Conservation (phyloP, 30 jellyfish, hydroid and myxozoan genomes). For the Cassiopea andromeda region DNA sequence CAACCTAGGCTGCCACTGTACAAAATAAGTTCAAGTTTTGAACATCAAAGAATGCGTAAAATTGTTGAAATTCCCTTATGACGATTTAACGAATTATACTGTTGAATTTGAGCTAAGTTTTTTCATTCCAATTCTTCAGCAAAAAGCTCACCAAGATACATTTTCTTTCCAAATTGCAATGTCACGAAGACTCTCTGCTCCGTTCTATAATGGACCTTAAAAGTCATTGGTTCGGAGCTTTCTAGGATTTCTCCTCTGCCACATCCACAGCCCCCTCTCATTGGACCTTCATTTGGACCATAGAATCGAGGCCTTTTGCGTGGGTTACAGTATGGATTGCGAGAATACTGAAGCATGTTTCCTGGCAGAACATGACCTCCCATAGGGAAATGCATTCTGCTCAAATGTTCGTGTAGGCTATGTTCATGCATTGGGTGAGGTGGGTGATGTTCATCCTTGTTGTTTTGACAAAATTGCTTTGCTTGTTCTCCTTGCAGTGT, state of each 20-base stretch:
- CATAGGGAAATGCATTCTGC: constrained; percentile 55
- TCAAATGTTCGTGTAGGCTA: constrained; percentile 47
- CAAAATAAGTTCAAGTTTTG: constrained; percentile 1
- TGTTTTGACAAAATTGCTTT: constrained; percentile 30
- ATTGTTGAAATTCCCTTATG: constrained; percentile 1
- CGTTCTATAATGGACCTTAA: constrained; percentile 73
- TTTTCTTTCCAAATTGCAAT: constrained; percentile 59
- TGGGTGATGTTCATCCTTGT: constrained; percentile 48
- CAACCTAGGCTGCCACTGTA: background rate
- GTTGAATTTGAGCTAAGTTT: background rate
- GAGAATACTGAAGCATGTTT: constrained; percentile 39
- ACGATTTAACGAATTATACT: background rate
- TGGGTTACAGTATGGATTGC: constrained; percentile 59
- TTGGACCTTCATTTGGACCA: constrained; percentile 60
- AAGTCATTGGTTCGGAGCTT: constrained; percentile 62
- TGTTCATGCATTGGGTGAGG: constrained; percentile 34
- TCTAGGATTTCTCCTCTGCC: constrained; percentile 53
- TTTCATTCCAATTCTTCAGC: constrained; percentile 69
- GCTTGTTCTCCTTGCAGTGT: constrained; percentile 33
- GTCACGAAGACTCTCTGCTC: constrained; percentile 79
- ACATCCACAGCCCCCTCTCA: constrained; percentile 75
- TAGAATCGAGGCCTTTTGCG: constrained; percentile 69
- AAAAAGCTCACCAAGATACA: constrained; percentile 68
- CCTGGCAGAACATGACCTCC: constrained; percentile 41
- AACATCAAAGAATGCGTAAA: background rate